Evolutionary conservation across 2,113 vertebrate species (phyloP).

Genomic region (Oostethus manadensis): DNA sequence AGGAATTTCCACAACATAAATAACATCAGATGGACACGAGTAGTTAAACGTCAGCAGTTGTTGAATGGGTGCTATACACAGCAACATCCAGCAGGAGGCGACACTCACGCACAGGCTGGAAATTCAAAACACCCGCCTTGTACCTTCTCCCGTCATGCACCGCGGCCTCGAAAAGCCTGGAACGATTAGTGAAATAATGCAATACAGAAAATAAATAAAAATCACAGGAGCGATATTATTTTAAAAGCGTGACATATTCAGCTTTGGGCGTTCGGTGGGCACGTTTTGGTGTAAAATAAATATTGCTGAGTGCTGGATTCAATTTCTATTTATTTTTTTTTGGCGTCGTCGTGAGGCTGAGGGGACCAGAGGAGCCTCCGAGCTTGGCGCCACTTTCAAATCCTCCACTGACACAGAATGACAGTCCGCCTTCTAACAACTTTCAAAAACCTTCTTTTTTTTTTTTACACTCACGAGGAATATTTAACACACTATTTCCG

Average conservation of each 20-base stretch:
- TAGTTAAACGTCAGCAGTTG: no score
- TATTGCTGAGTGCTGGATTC: slow-evolving; percentile 21
- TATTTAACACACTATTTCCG: slow-evolving; percentile 1
- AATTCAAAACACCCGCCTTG: slow-evolving; percentile 63
- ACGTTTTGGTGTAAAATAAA: slow-evolving; percentile 35
- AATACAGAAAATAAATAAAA: slow-evolving; percentile 64
- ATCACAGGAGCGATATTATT: slow-evolving; percentile 48
- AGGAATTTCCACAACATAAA: no score
- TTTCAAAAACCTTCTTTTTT: slow-evolving; percentile 14
- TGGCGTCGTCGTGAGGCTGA: slow-evolving; percentile 41
- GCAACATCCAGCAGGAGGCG: slow-evolving; percentile 18
- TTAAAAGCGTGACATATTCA: neutral
- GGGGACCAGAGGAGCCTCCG: slow-evolving; percentile 31
- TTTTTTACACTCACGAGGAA: slow-evolving; percentile 17
- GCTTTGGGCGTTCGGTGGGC: slow-evolving; percentile 12
- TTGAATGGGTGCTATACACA: neutral
- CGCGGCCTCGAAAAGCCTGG: slow-evolving; percentile 42
- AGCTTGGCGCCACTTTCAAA: slow-evolving; percentile 73
- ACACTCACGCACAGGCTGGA: slow-evolving; percentile 33
- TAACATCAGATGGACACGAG: no score
- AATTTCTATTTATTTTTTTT: slow-evolving; percentile 66
- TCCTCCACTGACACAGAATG: slow-evolving; percentile 51
- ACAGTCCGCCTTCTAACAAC: slow-evolving; percentile 37
- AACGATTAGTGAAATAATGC: slow-evolving; percentile 56
- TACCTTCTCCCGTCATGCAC: slow-evolving; percentile 60